Evolutionary conservation across 1,140 invertebrate genomes (phyloP), one percentile per base, ranked within the genome.

Genomic region (Drosophila tropicalis): DNA sequence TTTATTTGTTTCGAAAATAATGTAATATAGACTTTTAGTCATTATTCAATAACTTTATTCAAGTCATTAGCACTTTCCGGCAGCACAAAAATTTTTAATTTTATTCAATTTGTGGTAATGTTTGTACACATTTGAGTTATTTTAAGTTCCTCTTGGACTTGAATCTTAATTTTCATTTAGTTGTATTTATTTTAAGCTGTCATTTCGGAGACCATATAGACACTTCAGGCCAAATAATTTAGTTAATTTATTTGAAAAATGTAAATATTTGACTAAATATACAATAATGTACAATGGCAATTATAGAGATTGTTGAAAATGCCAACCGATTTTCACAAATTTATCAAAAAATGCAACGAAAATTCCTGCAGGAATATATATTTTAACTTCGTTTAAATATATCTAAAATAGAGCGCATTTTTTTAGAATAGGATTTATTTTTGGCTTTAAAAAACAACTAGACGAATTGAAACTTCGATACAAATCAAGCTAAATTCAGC

Each of bases 21-120:
- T 70, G 29, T 1, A 34, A 6, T 7, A 6, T 25, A 15, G 13
- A 29, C 19, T 19, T 7, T 22, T 29, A n/a, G n/a, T 12, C 5
- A 17, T 7, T 12, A 10, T 19, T 60, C 6, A 32, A 29, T 25
- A 62, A 60, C 34, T 25, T 62, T 10, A 47, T 5, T 62, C 19
- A 25, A 39, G 29, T 44, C 25, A 44, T 40, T 41, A 22, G 41
- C 32, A 41, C 29, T 63, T 70, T 60, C 56, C 44, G 56, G 29
- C 57, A 36, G 1, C 44, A 12, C 19, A 13, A 1, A 13, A 56
- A 29, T 36, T 2, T 2, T 51, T 39, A 10, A 54, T 29, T 12
- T 29, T 13, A 5, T 17, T 54, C 17, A 57, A 57, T 47, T 65
- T 65, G 39, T 36, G 2, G 5, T 25, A 56, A 56, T 29, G 54